Percentiles rank a stretch among this genome's conserved stretches.
These are phyloP conservation scores for Tetrao urogallus DNA, from an alignment of 2,113 vertebrate species.

Conservation along the genomic window DNA sequence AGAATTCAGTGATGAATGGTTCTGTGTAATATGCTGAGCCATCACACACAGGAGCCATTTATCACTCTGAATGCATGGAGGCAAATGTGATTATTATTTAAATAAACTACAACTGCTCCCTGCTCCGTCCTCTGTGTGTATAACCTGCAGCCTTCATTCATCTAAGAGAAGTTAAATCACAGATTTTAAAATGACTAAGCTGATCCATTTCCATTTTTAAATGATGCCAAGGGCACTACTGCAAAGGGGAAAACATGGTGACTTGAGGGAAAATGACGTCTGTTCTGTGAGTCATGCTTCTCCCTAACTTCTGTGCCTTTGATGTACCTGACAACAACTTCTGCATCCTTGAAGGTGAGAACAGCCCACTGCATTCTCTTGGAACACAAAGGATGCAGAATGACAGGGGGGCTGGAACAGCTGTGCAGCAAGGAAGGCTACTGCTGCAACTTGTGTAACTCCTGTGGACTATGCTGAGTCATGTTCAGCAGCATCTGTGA, in stretches of 20 bases:
- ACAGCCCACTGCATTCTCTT: neutral
- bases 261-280: neutral
- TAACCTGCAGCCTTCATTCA: conserved; percentile 34
- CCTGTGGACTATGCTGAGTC: neutral
- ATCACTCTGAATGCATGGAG: conserved; percentile 65
- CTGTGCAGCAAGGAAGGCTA: neutral
- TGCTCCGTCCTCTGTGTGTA: conserved; percentile 15
- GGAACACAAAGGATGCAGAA: neutral
- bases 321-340: conserved; percentile 12
- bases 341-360: neutral
- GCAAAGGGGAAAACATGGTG: neutral
- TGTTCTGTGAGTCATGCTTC: neutral
- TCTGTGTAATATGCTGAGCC: conserved; percentile 72
- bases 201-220: conserved; percentile 36
- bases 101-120: conserved; percentile 61
- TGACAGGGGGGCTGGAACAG: neutral
- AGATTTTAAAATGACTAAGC: conserved; percentile 36
- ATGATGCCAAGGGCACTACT: neutral
- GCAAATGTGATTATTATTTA: conserved; percentile 74
- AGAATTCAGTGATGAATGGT: conserved; percentile 73
- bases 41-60: conserved; percentile 63
- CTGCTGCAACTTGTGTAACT: neutral
- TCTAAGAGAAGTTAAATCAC: conserved; percentile 32
- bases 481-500: neutral
- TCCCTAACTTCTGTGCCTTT: neutral